These are phyloP conservation scores for Entosphenus tridentatus DNA, from an alignment of 2,113 vertebrate genomes.

Conservation along the genomic window DNA sequence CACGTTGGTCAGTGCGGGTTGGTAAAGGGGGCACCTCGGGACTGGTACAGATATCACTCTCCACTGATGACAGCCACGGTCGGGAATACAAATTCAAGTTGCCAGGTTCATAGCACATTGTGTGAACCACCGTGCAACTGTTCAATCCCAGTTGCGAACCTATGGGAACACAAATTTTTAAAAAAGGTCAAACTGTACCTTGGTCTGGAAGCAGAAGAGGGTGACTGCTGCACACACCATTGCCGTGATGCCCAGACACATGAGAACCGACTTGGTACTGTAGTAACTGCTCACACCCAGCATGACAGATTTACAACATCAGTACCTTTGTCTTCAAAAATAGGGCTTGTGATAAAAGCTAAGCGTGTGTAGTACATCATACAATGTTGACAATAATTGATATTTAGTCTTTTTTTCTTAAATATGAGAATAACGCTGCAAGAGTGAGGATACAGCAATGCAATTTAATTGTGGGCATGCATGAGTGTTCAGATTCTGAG, in stretches of 20 bases:
- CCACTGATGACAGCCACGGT: rapidly evolving
- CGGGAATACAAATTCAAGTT: not conserved
- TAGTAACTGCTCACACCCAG: slow-evolving; percentile 37
- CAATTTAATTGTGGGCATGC: not conserved
- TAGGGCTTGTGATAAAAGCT: not conserved
- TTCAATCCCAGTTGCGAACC: not conserved
- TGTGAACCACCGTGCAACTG: not conserved
- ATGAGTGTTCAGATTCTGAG: not conserved
- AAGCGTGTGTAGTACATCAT: not conserved
- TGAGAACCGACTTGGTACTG: slow-evolving; percentile 61
- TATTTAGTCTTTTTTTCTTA: not conserved
- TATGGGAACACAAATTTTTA: not conserved
- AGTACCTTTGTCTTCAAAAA: not conserved
- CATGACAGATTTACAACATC: not conserved
- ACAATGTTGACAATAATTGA: not conserved
- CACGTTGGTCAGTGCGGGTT: too few species aligned
- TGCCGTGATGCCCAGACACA: slow-evolving; percentile 61
- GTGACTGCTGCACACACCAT: slow-evolving; percentile 59
- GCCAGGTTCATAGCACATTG: too few species aligned
- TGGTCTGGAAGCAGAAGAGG: slow-evolving; percentile 72
- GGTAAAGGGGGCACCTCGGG: not conserved
- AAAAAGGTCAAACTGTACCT: slow-evolving; percentile 24
- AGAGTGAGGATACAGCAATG: not conserved
- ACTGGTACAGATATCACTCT: not conserved
- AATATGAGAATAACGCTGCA: not conserved